phyloP scores from a whole-genome alignment of 2,113 vertebrate species.

The Neodon shergylaensis region DNA sequence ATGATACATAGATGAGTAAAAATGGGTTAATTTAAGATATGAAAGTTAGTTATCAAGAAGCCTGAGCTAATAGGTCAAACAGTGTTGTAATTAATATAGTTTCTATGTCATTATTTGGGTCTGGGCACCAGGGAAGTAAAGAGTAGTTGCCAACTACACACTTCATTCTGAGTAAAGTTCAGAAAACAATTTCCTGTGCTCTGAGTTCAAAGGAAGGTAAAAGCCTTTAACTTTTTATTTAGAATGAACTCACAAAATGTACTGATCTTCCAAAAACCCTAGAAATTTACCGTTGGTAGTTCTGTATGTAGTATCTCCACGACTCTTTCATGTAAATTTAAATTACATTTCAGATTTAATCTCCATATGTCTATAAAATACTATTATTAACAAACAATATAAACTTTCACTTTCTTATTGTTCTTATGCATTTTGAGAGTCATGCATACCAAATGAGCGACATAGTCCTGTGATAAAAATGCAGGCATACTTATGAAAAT shows the following conservation, averaged over 20 bases:
- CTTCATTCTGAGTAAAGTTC: slow-evolving; percentile 38
- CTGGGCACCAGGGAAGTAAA: too few species aligned
- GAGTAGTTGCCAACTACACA: too few species aligned
- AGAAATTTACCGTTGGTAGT: not conserved
- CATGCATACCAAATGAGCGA: slow-evolving; percentile 33
- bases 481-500: slow-evolving; percentile 13
- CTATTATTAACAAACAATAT: not conserved
- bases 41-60: too few species aligned
- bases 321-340: not conserved
- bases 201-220: slow-evolving; percentile 29
- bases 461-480: slow-evolving; percentile 43
- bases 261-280: not conserved
- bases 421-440: not conserved
- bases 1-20: too few species aligned
- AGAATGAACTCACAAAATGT: not conserved
- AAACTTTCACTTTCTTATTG: not conserved
- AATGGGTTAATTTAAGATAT: too few species aligned
- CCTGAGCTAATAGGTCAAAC: too few species aligned
- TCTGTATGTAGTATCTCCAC: not conserved
- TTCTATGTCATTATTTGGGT: too few species aligned
- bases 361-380: not conserved
- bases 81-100: too few species aligned
- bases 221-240: slow-evolving; percentile 23
- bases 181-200: slow-evolving; percentile 45
- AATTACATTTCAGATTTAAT: not conserved